phyloP scores from a whole-genome alignment of 2,113 vertebrate species.

The Apistogramma diplotaenia region DNA sequence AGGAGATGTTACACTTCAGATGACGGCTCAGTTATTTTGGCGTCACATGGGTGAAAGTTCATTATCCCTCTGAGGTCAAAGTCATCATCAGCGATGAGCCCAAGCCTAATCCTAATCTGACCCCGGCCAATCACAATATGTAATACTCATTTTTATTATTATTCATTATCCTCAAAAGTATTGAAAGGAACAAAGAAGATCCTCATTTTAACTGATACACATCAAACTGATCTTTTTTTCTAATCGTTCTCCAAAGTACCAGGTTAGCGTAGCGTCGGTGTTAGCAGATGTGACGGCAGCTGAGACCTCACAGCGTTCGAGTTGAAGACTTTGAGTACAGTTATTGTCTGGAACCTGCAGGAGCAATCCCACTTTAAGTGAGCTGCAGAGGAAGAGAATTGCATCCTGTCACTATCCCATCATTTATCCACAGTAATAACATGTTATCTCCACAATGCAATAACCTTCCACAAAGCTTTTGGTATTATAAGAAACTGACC shows the following conservation, averaged over 20 bases:
- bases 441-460: not conserved
- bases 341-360: not conserved
- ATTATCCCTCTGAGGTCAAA: not conserved
- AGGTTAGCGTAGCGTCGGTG: too few relatives aligned
- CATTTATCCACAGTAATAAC: not conserved
- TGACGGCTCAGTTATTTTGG: not conserved
- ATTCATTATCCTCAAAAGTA: too few relatives aligned
- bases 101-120: not conserved
- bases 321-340: not conserved
- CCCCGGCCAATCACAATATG: not conserved
- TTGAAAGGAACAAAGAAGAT: too few relatives aligned
- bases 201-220: too few relatives aligned
- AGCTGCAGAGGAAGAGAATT: not conserved
- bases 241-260: too few relatives aligned
- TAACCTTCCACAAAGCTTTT: not conserved
- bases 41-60: not conserved
- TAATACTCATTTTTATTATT: too few relatives aligned
- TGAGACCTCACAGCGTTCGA: too few relatives aligned
- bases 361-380: not conserved
- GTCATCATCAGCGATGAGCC: not conserved
- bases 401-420: not conserved
- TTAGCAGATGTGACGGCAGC: too few relatives aligned
- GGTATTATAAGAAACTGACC: not conserved
- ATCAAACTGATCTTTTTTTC: too few relatives aligned
- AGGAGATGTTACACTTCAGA: not conserved